phyloP scores from a whole-genome alignment of 2,797 vertebrate species.

The Tadarida brasiliensis region DNA sequence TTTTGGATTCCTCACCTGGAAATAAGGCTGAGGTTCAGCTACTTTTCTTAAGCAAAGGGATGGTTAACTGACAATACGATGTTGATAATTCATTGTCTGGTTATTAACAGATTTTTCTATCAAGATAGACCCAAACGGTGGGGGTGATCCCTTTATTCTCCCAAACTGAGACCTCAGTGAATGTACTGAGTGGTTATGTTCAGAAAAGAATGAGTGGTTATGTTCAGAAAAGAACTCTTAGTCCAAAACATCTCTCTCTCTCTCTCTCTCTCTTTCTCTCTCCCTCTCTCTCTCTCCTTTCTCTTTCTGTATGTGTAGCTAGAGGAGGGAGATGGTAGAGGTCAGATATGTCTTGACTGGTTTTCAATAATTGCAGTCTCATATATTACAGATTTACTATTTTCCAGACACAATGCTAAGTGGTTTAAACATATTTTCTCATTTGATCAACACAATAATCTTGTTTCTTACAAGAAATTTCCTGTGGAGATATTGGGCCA shows the following conservation, averaged over 20 bases:
- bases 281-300: no score
- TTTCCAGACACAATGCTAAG: not conserved
- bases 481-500: not conserved
- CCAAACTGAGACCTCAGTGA: not conserved
- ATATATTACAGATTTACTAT: not conserved
- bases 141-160: not conserved
- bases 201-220: not conserved
- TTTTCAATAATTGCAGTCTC: not conserved
- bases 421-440: conserved; percentile 32
- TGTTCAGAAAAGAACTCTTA: conserved; percentile 4
- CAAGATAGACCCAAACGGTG: not conserved
- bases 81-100: not conserved
- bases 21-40: not conserved
- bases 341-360: not conserved
- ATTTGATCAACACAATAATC: conserved; percentile 26
- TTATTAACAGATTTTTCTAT: conserved; percentile 48
- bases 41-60: conserved; percentile 26
- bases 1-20: not conserved
- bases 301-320: not conserved
- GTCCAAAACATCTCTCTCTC: not conserved
- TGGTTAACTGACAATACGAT: not conserved
- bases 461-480: not conserved
- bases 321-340: not conserved
- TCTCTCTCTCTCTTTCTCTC: no score
- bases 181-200: not conserved